Conservation (phyloP, 2,113 vertebrate genomes). For the Brienomyrus brachyistius region DNA sequence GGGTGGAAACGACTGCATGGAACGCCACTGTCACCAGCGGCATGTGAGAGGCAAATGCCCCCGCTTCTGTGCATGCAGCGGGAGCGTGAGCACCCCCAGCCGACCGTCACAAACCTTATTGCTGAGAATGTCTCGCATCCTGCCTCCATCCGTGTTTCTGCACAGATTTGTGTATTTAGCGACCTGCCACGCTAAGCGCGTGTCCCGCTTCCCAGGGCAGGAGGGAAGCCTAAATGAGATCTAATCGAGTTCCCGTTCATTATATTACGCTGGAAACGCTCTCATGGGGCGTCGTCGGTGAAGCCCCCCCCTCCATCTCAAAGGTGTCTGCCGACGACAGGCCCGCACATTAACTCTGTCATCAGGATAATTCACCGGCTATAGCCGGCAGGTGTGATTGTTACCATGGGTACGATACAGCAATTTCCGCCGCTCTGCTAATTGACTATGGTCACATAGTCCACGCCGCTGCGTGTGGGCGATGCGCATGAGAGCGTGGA, state of each 20-base stretch:
- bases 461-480: not conserved
- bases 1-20: not conserved
- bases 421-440: not conserved
- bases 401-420: not conserved
- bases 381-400: not conserved
- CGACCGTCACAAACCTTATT: not conserved
- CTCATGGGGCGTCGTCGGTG: not conserved
- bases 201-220: not conserved
- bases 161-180: not conserved
- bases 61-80: not conserved
- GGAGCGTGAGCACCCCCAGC: not conserved
- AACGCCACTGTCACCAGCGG: not conserved
- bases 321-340: not conserved
- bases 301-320: not conserved
- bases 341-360: not conserved
- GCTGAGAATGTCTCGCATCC: not conserved
- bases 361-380: not conserved
- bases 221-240: not conserved
- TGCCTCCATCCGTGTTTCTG: not conserved
- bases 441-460: not conserved
- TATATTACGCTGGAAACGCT: not conserved
- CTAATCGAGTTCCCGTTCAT: not conserved
- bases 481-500: not conserved
- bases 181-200: not conserved
- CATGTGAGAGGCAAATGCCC: not conserved